Evolutionary conservation across 2,113 vertebrate genomes (phyloP), one percentile per base, ranked within the genome.

Genomic region (Callospermophilus lateralis): DNA sequence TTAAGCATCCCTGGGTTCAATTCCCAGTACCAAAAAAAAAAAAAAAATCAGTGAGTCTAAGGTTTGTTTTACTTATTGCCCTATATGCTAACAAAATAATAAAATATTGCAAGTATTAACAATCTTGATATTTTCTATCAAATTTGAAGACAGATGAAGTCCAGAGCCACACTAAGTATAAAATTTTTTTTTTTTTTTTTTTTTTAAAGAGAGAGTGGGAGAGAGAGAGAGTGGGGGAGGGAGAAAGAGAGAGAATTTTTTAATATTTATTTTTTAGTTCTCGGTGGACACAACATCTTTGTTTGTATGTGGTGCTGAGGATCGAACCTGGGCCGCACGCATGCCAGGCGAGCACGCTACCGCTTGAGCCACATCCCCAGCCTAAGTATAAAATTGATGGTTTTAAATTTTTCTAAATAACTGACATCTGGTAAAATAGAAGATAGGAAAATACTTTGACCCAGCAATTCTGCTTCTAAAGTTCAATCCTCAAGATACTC

Each of bases 351-450:
- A n/a, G n/a, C n/a, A n/a, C n/a, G n/a, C n/a, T n/a, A n/a, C n/a
- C n/a, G n/a, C n/a, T n/a, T n/a, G n/a, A n/a, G n/a, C n/a, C n/a
- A n/a, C n/a, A n/a, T n/a, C n/a, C n/a, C n/a, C n/a, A n/a, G n/a
- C n/a, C 24, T 42, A 81, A 93, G 19, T 80, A 84, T 61, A 90
- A 79, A 92, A 30, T 37, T 63, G 34, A 73, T 45, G 39, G 22
- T 34, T 96, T 95, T 55, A 73, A 80, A 78, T 58, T 83, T 58
- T 88, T 67, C 76, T 89, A 87, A 93, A 78, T 85, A 93, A 84
- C 77, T 93, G 48, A 89, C 63, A 83, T 30, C 4, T 84, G 32
- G 42, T 42, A 73, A 83, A 85, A 73, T 74, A 84, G 55, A 90
- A 94, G 17, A 84, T 9, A 8, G 45, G 16, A 22, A 79, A 34